These are phyloP conservation scores for Octodonta nipae DNA, from an alignment of 2,888 invertebrate species.

Conservation along the genomic window DNA sequence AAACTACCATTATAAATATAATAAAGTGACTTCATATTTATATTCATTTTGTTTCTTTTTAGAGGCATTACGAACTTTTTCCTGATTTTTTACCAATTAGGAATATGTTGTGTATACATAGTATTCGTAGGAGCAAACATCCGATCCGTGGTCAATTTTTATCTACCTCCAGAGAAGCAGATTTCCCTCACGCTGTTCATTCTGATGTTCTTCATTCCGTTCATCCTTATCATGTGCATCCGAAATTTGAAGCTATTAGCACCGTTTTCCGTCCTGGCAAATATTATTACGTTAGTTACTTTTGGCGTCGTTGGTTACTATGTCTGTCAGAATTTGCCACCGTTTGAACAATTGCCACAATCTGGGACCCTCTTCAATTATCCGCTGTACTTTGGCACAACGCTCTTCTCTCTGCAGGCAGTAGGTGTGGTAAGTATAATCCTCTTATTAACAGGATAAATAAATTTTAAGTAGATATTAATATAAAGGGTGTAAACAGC, in stretches of 20 bases:
- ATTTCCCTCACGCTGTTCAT: slow-evolving; percentile 24
- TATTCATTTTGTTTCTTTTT: slow-evolving; percentile 20
- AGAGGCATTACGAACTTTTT: slow-evolving; percentile 51
- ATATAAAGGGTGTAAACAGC: no score
- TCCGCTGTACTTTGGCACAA: slow-evolving; percentile 91
- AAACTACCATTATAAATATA: no score
- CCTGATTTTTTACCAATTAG: slow-evolving; percentile 70
- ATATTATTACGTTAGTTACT: slow-evolving; percentile 67
- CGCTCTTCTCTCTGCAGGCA: slow-evolving; percentile 89
- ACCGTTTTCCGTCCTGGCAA: slow-evolving; percentile 81
- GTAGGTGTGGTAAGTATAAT: slow-evolving; percentile 73
- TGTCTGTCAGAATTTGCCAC: slow-evolving; percentile 59
- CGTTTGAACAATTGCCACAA: slow-evolving; percentile 47
- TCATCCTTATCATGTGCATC: slow-evolving; percentile 70
- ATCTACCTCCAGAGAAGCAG: slow-evolving; percentile 14
- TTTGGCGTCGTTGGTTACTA: slow-evolving; percentile 78
- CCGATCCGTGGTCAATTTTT: slow-evolving; percentile 28
- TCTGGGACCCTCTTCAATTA: slow-evolving; percentile 54
- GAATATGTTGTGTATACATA: slow-evolving; percentile 78
- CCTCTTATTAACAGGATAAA: no score
- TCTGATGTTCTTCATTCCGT: slow-evolving; percentile 39
- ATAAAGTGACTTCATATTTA: background rate
- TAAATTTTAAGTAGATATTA: no score
- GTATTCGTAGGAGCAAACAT: slow-evolving; percentile 32
- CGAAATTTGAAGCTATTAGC: slow-evolving; percentile 76